phyloP scores from a whole-genome alignment of 1,140 invertebrate species.

The Eueides isabella region DNA sequence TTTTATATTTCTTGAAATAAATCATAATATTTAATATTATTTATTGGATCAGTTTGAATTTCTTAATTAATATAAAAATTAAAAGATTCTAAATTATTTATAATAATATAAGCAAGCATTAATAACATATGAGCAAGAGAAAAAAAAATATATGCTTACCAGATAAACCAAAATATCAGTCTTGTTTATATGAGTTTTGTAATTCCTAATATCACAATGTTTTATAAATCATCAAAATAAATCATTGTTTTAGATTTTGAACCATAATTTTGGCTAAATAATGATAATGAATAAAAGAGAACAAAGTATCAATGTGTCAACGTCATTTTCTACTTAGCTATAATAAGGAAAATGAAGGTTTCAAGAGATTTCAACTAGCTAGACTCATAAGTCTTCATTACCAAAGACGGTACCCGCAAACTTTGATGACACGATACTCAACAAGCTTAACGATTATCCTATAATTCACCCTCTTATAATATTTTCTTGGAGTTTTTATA shows the following conservation, averaged over 20 bases:
- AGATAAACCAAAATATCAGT: too few species aligned
- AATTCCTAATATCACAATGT: too few species aligned
- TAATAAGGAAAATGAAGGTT: slow-evolving; percentile 57
- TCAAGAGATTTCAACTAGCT: slow-evolving; percentile 46
- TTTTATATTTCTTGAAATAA: too few species aligned
- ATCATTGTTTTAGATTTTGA: background rate
- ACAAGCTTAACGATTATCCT: slow-evolving; percentile 47
- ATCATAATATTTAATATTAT: too few species aligned
- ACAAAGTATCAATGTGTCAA: slow-evolving; percentile 32
- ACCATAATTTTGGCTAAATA: slow-evolving; percentile 30
- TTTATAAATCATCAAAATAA: background rate
- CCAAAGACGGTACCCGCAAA: slow-evolving; percentile 50
- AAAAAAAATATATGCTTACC: too few species aligned
- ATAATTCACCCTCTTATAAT: slow-evolving; percentile 15
- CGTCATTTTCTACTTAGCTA: slow-evolving; percentile 21
- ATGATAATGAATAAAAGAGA: slow-evolving; percentile 49
- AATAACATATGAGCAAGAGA: too few species aligned
- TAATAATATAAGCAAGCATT: too few species aligned
- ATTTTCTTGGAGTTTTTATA: background rate
- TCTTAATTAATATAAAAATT: too few species aligned
- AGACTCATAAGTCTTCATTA: slow-evolving; percentile 77
- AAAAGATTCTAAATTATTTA: too few species aligned
- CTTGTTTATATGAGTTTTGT: too few species aligned
- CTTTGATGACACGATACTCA: slow-evolving; percentile 56
- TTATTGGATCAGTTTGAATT: too few species aligned